Conservation (phyloP, 2,888 invertebrate species). For the Corythucha ciliata region DNA sequence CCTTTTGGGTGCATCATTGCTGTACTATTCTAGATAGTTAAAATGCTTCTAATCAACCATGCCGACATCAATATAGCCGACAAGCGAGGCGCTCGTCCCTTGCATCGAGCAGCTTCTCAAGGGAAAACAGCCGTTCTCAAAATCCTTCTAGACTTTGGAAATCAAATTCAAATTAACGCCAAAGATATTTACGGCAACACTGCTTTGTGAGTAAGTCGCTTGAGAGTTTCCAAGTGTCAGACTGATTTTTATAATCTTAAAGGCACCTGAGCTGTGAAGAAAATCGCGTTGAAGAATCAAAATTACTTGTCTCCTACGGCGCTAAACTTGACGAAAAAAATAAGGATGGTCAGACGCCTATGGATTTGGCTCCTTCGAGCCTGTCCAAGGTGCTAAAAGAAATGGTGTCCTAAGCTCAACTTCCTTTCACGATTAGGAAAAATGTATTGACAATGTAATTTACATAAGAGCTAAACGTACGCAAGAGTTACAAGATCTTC, state of each 20-base stretch:
- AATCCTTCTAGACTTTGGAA: constrained; percentile 51
- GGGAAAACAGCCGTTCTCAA: constrained; percentile 60
- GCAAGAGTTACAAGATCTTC: no score
- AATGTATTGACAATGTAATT: no score
- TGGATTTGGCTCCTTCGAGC: constrained; percentile 45
- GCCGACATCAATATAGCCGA: constrained; percentile 63
- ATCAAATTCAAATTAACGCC: constrained; percentile 45
- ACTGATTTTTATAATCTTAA: constrained; percentile 35
- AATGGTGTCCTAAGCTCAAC: no score
- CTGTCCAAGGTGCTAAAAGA: constrained; percentile 22
- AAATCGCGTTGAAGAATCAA: constrained; percentile 56
- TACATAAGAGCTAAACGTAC: no score
- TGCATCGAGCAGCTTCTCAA: constrained; percentile 71
- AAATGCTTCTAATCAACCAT: constrained; percentile 53
- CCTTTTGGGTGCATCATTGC: not conserved
- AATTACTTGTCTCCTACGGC: constrained; percentile 55
- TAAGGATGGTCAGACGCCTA: constrained; percentile 56
- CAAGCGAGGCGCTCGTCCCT: constrained; percentile 58
- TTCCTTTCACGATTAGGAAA: no score
- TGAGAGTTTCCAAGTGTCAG: not conserved
- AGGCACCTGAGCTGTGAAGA: constrained; percentile 77
- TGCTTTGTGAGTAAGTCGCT: constrained; percentile 53
- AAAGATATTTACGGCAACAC: constrained; percentile 65
- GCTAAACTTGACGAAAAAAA: constrained; percentile 53
- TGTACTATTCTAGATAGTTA: constrained; percentile 56